phyloP scores from a whole-genome alignment of 1,140 invertebrate species.

The Bemisia tabaci region DNA sequence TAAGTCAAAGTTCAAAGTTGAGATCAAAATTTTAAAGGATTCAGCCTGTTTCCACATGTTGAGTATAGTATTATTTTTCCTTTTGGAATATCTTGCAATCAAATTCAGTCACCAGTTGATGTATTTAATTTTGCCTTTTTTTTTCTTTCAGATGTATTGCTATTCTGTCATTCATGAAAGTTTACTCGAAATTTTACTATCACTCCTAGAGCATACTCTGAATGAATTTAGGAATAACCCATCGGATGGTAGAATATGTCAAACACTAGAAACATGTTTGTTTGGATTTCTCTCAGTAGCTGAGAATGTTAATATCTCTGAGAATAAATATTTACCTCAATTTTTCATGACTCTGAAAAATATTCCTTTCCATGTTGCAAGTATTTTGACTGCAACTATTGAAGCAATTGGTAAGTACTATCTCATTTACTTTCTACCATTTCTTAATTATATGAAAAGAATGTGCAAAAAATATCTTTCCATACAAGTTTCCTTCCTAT shows the following conservation, averaged over 20 bases:
- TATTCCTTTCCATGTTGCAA: slow-evolving; percentile 44
- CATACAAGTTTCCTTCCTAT: no score
- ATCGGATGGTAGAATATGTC: slow-evolving; percentile 31
- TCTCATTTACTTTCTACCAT: background rate
- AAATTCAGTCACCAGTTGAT: no score
- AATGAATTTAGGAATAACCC: background rate
- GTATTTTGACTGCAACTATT: slow-evolving; percentile 36
- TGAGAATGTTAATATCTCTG: slow-evolving; percentile 46
- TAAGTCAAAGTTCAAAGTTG: no score
- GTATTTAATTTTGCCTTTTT: no score
- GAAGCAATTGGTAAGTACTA: background rate
- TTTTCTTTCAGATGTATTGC: slow-evolving; percentile 54
- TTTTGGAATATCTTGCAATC: no score
- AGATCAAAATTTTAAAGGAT: no score
- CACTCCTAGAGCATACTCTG: slow-evolving; percentile 6
- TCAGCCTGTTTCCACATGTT: no score
- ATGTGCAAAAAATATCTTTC: no score
- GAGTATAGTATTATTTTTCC: no score
- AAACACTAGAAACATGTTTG: slow-evolving; percentile 59
- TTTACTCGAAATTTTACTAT: slow-evolving; percentile 44
- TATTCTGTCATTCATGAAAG: slow-evolving; percentile 57
- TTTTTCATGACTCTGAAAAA: slow-evolving; percentile 47
- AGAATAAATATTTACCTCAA: slow-evolving; percentile 45
- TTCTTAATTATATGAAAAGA: no score
- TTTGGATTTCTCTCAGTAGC: slow-evolving; percentile 67